These are phyloP conservation scores for Acrocyrtus sp. DNA, from an alignment of 2,888 invertebrate genomes.

Conservation along the genomic window DNA sequence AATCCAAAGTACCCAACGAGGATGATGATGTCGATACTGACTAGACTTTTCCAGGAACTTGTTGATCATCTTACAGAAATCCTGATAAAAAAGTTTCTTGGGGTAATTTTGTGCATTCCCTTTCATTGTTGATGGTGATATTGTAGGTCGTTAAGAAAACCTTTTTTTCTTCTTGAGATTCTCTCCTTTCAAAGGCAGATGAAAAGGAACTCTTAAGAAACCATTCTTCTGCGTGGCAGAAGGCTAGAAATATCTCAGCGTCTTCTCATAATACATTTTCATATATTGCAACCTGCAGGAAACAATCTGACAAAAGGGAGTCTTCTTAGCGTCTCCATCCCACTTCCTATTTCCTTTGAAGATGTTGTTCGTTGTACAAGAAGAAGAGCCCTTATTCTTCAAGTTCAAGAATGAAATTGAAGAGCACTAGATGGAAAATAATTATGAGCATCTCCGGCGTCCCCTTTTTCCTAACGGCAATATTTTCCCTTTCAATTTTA, in stretches of 20 bases:
- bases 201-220: no score
- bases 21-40: no score
- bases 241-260: no score
- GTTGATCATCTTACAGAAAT: not conserved
- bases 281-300: no score
- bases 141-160: not conserved
- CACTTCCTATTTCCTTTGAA: constrained; percentile 1
- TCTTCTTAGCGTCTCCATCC: not conserved
- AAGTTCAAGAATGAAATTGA: not conserved
- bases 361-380: no score
- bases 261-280: no score
- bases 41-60: not conserved
- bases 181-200: no score
- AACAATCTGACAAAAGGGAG: not conserved
- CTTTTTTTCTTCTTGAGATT: no score
- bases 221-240: no score
- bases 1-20: no score
- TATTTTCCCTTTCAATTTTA: constrained; percentile 22
- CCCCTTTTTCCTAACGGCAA: constrained; percentile 14
- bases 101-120: not conserved
- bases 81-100: not conserved
- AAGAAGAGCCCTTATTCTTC: not conserved
- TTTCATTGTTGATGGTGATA: no score
- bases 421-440: not conserved
- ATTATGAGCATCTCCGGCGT: not conserved